phyloP scores from a whole-genome alignment of 2,113 vertebrate species.

The Clarias batrachus region DNA sequence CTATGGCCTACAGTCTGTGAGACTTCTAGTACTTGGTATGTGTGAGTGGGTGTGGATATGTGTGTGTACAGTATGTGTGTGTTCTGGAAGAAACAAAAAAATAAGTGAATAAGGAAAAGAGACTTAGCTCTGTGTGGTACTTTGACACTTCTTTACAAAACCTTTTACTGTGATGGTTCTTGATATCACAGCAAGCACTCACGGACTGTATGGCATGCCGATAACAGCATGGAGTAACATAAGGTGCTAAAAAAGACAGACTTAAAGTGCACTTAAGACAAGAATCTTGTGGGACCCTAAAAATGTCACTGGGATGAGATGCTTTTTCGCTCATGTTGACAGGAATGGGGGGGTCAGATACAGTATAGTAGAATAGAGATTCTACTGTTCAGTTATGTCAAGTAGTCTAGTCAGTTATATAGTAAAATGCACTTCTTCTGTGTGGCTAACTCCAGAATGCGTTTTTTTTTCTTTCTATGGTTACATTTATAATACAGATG shows the following conservation, averaged over 20 bases:
- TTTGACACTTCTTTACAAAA: background rate
- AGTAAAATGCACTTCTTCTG: too few relatives aligned
- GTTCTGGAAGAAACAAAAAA: background rate
- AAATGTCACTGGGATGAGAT: background rate
- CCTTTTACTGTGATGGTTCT: background rate
- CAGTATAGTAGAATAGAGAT: background rate
- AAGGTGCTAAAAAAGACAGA: background rate
- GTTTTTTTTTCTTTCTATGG: too few relatives aligned
- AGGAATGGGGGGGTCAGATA: background rate
- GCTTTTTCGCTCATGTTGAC: background rate
- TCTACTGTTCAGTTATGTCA: too few relatives aligned
- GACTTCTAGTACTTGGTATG: constrained; percentile 29
- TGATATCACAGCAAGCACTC: background rate
- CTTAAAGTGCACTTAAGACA: background rate
- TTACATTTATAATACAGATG: too few relatives aligned
- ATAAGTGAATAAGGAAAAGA: background rate
- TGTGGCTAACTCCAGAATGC: too few relatives aligned
- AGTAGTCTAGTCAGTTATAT: too few relatives aligned
- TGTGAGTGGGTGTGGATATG: background rate
- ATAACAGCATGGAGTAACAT: background rate
- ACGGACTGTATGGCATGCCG: background rate
- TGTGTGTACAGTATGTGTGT: background rate
- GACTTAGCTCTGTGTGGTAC: background rate
- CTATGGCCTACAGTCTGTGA: constrained; percentile 23
- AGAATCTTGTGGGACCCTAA: background rate